Conservation (phyloP, 2,113 vertebrate species). For the Myotis brandtii region DNA sequence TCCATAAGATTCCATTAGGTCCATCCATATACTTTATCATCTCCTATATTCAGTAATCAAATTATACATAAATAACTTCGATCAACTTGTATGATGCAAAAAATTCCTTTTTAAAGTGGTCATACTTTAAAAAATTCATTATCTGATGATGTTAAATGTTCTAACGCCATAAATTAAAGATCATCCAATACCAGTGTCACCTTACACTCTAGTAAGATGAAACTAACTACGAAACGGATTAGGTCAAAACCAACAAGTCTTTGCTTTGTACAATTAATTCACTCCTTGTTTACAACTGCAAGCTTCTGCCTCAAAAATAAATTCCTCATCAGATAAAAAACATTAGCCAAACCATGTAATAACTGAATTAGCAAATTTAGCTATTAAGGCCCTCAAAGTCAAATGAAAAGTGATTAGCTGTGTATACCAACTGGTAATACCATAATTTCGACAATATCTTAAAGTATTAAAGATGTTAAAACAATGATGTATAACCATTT, state of each 20-base stretch:
- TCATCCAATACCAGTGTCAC: slow-evolving; percentile 5
- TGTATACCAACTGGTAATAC: not conserved
- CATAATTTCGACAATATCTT: slow-evolving; percentile 19
- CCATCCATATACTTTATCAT: not conserved
- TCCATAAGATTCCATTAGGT: slow-evolving; percentile 14
- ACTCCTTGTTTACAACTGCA: slow-evolving; percentile 52
- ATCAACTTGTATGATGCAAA: slow-evolving; percentile 9
- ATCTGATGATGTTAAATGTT: slow-evolving; percentile 64
- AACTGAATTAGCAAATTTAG: slow-evolving; percentile 58
- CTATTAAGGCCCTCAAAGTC: slow-evolving; percentile 4
- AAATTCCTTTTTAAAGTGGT: slow-evolving; percentile 43
- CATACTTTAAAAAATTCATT: slow-evolving; percentile 63
- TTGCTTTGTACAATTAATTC: slow-evolving; percentile 56
- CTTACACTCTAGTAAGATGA: slow-evolving; percentile 17
- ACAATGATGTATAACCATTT: slow-evolving; percentile 25
- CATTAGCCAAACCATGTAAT: slow-evolving; percentile 36
- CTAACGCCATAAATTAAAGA: slow-evolving; percentile 59
- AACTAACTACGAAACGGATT: slow-evolving; percentile 52
- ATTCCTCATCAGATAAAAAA: slow-evolving; percentile 24
- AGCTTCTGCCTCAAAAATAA: slow-evolving; percentile 56
- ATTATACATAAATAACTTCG: slow-evolving; percentile 47
- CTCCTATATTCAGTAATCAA: not conserved
- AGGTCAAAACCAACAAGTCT: slow-evolving; percentile 59
- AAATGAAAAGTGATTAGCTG: slow-evolving; percentile 56
- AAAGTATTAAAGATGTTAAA: slow-evolving; percentile 42